A percentile compares a stretch with the other conserved stretches of the same genome.
Evolutionary conservation across 2,888 invertebrate species (phyloP).

Genomic region (Trachelus iudaicus): DNA sequence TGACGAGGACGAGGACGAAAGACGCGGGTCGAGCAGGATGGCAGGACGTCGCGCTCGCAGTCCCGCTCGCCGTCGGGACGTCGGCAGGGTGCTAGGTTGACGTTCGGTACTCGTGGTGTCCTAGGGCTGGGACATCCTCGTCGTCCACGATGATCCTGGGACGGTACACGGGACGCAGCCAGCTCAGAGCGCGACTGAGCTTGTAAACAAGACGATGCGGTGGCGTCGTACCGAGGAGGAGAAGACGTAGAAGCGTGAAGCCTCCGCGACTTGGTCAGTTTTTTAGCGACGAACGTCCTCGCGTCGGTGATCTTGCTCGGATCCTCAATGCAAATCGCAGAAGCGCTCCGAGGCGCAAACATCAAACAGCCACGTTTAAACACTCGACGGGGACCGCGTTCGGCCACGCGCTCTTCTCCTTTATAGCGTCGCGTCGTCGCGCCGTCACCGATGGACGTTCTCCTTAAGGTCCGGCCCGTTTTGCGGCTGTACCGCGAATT

Average conservation of each 20-base stretch:
- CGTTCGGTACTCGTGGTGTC: neutral
- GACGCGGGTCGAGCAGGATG: slow-evolving; percentile 20
- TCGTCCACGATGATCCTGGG: neutral
- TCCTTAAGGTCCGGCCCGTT: neutral
- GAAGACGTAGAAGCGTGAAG: neutral
- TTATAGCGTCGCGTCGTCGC: neutral
- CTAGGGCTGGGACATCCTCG: neutral
- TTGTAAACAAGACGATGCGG: neutral
- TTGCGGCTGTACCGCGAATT: neutral
- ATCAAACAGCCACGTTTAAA: neutral
- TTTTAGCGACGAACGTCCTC: neutral
- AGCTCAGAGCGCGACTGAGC: neutral
- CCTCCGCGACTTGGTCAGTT: too few species aligned
- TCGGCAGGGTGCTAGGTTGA: neutral
- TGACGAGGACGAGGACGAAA: neutral
- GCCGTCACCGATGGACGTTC: neutral
- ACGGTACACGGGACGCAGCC: neutral
- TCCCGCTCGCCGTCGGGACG: slow-evolving; percentile 8
- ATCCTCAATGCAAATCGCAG: neutral
- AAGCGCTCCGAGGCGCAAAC: neutral
- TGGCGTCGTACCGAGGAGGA: neutral
- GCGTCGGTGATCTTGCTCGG: neutral
- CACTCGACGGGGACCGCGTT: neutral
- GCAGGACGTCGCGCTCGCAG: slow-evolving; percentile 5
- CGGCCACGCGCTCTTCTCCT: neutral